Conservation (phyloP, 2,113 vertebrate species). For the Paralichthys olivaceus region DNA sequence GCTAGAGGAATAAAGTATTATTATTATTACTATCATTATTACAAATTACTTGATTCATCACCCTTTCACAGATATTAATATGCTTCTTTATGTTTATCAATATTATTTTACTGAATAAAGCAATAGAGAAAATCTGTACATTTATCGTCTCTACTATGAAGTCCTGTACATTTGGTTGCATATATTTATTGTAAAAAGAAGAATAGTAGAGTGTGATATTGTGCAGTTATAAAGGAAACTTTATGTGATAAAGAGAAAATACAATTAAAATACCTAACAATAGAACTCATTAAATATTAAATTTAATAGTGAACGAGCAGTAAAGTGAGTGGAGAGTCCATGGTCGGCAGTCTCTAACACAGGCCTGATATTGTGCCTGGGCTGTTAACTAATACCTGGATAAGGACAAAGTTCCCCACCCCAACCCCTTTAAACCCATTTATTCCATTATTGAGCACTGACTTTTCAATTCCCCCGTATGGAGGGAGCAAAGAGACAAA, state of each 20-base stretch:
- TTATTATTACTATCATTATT: too few relatives aligned
- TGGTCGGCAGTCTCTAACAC: constrained; percentile 10
- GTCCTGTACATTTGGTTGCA: too few relatives aligned
- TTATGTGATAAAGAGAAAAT: not conserved
- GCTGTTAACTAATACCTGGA: constrained; percentile 42
- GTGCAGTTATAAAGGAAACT: not conserved
- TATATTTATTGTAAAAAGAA: too few relatives aligned
- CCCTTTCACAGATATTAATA: too few relatives aligned
- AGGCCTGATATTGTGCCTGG: constrained; percentile 9
- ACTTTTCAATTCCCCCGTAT: constrained; percentile 69
- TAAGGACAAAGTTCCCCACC: constrained; percentile 23
- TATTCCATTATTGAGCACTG: constrained; percentile 73
- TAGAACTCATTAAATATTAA: not conserved
- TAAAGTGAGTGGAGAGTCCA: not conserved
- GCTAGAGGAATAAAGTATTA: too few relatives aligned
- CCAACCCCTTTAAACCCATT: constrained; percentile 60
- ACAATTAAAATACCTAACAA: not conserved
- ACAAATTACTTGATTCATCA: too few relatives aligned
- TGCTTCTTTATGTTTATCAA: too few relatives aligned
- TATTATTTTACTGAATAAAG: too few relatives aligned
- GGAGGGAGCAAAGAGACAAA: constrained; percentile 58
- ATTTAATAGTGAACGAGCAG: not conserved
- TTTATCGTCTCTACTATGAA: too few relatives aligned
- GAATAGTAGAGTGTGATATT: too few relatives aligned
- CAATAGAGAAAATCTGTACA: too few relatives aligned